A percentile compares a stretch with the other conserved stretches of the same genome.
Evolutionary conservation across 2,888 invertebrate genomes (phyloP).

Genomic region (Oxytorus armatus): DNA sequence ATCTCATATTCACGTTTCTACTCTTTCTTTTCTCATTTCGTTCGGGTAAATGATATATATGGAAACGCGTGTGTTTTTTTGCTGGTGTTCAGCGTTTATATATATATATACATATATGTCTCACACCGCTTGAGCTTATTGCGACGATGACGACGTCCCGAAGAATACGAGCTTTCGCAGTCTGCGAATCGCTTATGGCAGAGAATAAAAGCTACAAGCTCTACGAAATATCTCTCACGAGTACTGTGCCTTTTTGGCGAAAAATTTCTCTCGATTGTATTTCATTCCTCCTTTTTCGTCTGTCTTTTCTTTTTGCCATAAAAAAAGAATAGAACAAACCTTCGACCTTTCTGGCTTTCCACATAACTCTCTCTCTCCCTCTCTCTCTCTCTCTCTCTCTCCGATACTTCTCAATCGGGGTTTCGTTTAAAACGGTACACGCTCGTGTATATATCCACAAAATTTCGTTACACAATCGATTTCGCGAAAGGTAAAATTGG

Average conservation of each 20-base stretch:
- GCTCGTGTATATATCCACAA: neutral
- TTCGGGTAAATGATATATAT: slow-evolving; percentile 27
- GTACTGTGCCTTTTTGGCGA: slow-evolving; percentile 14
- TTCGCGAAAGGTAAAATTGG: slow-evolving; percentile 23
- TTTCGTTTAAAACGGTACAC: neutral
- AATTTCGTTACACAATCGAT: slow-evolving; percentile 12
- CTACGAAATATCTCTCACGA: slow-evolving; percentile 27
- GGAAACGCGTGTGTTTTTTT: slow-evolving; percentile 2
- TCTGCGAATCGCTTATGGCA: slow-evolving; percentile 38
- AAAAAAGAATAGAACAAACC: neutral
- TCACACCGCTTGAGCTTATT: slow-evolving; percentile 43
- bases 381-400: slow-evolving; percentile 42
- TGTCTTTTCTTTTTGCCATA: neutral
- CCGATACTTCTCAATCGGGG: slow-evolving; percentile 4
- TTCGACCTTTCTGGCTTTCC: slow-evolving; percentile 25
- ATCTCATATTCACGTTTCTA: slow-evolving; percentile 50
- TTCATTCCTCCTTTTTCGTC: slow-evolving; percentile 8
- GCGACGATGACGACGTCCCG: slow-evolving; percentile 26
- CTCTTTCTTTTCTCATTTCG: slow-evolving; percentile 45
- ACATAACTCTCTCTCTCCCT: slow-evolving; percentile 41
- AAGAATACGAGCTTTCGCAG: slow-evolving; percentile 33
- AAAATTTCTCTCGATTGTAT: slow-evolving; percentile 17
- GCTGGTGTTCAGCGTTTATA: neutral
- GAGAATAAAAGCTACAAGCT: slow-evolving; percentile 14
- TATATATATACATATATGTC: slow-evolving; percentile 1